Evolutionary conservation across 2,888 invertebrate genomes (phyloP).

Genomic region (Schizotus pectinicornis): DNA sequence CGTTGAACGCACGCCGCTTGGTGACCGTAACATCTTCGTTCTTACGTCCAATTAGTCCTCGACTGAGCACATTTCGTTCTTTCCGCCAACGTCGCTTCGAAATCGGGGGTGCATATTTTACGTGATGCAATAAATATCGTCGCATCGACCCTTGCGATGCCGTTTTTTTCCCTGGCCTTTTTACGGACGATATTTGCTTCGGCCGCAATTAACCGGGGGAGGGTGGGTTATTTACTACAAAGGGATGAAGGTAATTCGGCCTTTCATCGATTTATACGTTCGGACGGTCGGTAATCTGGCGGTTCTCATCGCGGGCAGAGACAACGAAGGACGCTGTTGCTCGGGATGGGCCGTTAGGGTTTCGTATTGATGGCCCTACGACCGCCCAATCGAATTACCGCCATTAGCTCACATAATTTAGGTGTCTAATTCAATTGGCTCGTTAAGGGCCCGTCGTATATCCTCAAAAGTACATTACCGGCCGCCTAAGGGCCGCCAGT

Average conservation of each 20-base stretch:
- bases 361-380: conserved; percentile 47
- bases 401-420: conserved; percentile 54
- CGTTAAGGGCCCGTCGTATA: conserved; percentile 51
- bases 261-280: background rate
- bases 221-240: too few relatives aligned
- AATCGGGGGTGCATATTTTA: conserved; percentile 27
- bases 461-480: conserved; percentile 50
- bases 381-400: conserved; percentile 53
- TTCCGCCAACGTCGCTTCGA: conserved; percentile 7
- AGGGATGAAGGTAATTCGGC: background rate
- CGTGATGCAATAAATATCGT: conserved; percentile 2
- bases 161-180: background rate
- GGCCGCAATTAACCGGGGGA: background rate
- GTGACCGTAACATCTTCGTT: conserved; percentile 33
- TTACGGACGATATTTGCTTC: background rate
- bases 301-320: background rate
- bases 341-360: conserved; percentile 3
- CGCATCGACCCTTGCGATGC: background rate
- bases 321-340: conserved; percentile 3
- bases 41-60: conserved; percentile 32
- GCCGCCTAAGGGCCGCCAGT: conserved; percentile 8
- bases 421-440: conserved; percentile 54
- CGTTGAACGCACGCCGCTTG: conserved; percentile 29
- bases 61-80: conserved; percentile 27
- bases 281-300: background rate